A percentile compares a stretch with the other conserved stretches of the same genome.
phyloP scores from a whole-genome alignment of 2,113 vertebrate species.

The Carlito syrichta region DNA sequence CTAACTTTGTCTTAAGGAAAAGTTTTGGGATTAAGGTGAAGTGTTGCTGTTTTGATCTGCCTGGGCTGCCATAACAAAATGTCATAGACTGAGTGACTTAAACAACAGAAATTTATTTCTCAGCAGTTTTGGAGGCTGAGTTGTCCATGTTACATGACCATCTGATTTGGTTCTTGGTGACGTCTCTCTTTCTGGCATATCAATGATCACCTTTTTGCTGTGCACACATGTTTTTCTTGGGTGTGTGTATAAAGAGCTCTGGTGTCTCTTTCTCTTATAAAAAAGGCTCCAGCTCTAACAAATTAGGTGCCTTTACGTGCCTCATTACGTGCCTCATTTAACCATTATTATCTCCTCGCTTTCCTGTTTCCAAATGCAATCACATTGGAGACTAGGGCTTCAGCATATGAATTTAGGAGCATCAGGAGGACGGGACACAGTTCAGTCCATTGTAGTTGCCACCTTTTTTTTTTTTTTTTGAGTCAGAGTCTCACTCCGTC shows the following conservation, averaged over 20 bases:
- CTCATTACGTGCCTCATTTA: neutral
- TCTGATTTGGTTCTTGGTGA: neutral
- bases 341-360: neutral
- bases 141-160: neutral
- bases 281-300: neutral
- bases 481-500: no score
- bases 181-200: neutral
- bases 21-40: neutral
- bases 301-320: neutral
- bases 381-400: neutral
- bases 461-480: no score
- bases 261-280: neutral
- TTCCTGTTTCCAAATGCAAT: neutral
- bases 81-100: neutral
- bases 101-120: neutral
- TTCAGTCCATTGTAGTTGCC: neutral
- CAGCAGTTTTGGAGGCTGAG: neutral
- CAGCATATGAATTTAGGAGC: neutral
- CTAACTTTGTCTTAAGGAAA: neutral
- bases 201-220: no score
- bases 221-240: neutral
- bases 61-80: neutral
- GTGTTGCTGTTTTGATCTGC: neutral
- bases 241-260: neutral
- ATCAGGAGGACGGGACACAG: no score